These are phyloP conservation scores for Anoplius nigerrimus DNA, from an alignment of 2,888 invertebrate species.

Conservation along the genomic window DNA sequence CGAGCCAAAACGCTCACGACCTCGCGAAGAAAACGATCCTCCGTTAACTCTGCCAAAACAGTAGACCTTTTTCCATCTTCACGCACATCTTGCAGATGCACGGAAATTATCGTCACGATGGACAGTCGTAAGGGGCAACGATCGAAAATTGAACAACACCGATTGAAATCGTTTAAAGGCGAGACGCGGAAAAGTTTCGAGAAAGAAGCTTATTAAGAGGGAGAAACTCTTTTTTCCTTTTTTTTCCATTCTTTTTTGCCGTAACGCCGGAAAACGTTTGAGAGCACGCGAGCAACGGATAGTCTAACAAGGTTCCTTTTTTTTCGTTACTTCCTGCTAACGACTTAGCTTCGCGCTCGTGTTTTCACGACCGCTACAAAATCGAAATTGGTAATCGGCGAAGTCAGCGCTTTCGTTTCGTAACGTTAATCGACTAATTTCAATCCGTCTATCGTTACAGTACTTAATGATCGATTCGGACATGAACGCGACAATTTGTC, in stretches of 20 bases:
- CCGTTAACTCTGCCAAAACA: not conserved
- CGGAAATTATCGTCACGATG: not conserved
- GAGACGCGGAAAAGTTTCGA: conserved; percentile 5
- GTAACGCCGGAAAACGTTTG: conserved; percentile 4
- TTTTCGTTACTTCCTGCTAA: conserved; percentile 1
- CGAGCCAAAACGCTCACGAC: not conserved
- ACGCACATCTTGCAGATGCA: not conserved
- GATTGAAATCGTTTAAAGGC: conserved; percentile 4
- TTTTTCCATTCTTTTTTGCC: not conserved
- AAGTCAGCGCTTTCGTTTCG: conserved; percentile 12
- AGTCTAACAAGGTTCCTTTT: too few species aligned
- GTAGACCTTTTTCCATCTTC: not conserved
- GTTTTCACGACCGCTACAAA: not conserved
- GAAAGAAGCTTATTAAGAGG: not conserved
- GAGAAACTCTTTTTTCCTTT: not conserved
- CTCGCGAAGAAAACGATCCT: not conserved
- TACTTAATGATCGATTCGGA: not conserved
- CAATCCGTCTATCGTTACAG: conserved; percentile 1
- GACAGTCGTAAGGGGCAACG: not conserved
- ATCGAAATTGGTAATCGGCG: conserved; percentile 10
- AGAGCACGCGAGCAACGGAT: not conserved
- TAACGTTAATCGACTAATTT: conserved; percentile 2
- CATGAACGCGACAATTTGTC: not conserved
- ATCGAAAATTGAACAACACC: not conserved
- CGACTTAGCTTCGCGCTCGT: not conserved